phyloP scores from a whole-genome alignment of 2,797 vertebrate genomes.

The Acanthiza pusilla region DNA sequence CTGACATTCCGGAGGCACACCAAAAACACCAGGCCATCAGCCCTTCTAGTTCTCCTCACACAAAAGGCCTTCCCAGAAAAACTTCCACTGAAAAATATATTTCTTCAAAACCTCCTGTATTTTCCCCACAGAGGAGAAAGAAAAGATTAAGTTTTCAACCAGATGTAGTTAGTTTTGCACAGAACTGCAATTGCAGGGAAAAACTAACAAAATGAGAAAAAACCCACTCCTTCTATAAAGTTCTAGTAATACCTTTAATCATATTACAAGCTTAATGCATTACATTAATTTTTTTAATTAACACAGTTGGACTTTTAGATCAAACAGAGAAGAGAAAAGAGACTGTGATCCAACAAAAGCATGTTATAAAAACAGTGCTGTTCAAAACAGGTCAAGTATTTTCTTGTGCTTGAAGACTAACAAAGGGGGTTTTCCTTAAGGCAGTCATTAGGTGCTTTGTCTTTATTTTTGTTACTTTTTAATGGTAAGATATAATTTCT shows the following conservation, averaged over 20 bases:
- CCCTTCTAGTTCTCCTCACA: not conserved
- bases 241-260: constrained; percentile 1
- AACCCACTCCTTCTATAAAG: not conserved
- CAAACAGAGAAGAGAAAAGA: not conserved
- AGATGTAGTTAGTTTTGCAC: not conserved
- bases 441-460: not conserved
- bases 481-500: not conserved
- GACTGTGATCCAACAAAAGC: not conserved
- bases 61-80: not conserved
- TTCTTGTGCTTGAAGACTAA: not conserved
- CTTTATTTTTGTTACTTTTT: not conserved
- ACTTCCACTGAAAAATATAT: not conserved
- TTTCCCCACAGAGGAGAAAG: not conserved
- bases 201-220: not conserved
- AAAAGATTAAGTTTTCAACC: not conserved
- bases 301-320: constrained; percentile 17
- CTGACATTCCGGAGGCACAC: not conserved
- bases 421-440: not conserved
- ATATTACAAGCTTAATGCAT: not conserved
- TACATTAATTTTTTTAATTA: constrained; percentile 27
- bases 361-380: not conserved
- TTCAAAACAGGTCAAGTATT: not conserved
- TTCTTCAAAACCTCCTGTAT: not conserved
- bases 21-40: not conserved
- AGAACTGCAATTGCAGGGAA: not conserved